A percentile compares a stretch with the other conserved stretches of the same genome.
These are phyloP conservation scores for Platalea minor DNA, from an alignment of 2,797 vertebrate genomes.

Conservation along the genomic window DNA sequence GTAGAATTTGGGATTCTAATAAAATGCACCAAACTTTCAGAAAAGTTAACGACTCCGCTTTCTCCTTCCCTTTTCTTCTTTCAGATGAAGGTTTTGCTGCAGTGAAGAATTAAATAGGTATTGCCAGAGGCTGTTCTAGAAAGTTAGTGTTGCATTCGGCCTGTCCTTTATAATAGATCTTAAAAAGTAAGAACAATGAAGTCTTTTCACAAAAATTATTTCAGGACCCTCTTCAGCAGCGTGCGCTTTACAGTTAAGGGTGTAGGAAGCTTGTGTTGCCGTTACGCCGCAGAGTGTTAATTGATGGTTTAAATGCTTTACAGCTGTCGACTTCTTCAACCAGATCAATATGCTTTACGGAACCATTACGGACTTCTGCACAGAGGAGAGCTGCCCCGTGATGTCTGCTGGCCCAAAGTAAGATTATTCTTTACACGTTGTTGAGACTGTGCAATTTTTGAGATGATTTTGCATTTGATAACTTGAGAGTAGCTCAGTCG, in stretches of 20 bases:
- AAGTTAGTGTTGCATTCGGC: not conserved
- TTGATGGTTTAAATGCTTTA: constrained; percentile 1
- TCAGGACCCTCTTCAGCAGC: not conserved
- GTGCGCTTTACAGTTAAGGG: not conserved
- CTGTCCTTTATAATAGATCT: not conserved
- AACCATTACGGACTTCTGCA: constrained; percentile 96
- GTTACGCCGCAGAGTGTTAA: not conserved
- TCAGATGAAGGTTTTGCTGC: not conserved
- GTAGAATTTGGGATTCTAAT: not conserved
- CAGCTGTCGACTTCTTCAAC: constrained; percentile 99
- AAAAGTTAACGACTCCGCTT: not conserved
- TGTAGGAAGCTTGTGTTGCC: not conserved
- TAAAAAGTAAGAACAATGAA: not conserved
- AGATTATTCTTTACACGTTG: constrained; percentile 7
- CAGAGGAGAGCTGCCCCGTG: constrained; percentile 92
- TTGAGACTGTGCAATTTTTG: not conserved
- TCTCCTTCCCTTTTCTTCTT: not conserved
- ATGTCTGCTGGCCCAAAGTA: constrained; percentile 99
- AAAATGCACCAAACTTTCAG: not conserved
- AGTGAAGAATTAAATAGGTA: not conserved
- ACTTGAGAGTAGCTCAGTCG: not conserved
- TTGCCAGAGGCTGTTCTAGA: not conserved
- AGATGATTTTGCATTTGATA: not conserved
- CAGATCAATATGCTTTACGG: constrained; percentile 99
- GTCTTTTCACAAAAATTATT: not conserved